Evolutionary conservation across 2,888 invertebrate species (phyloP), one percentile per base, ranked within the genome.

Genomic region (Anthophora plumipes): DNA sequence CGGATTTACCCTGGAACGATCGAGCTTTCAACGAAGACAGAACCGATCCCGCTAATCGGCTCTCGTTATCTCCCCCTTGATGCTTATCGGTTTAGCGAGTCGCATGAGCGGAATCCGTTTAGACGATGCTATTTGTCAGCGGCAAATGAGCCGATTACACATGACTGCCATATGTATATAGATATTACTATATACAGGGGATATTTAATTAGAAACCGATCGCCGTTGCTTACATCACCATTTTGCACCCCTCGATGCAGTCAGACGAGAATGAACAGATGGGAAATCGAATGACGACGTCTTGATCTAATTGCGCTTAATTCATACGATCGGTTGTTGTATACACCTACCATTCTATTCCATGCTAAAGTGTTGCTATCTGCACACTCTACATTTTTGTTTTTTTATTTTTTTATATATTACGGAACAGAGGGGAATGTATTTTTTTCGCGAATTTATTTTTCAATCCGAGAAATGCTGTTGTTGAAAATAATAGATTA

Each of bases 51-150:
- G 80, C 83, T 87, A 89, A 88, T 88, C 84, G 89, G 85, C 83
- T 87, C 81, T 84, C 82, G 86, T 89, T 88, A 87, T 87, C 87
- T 87, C 75, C 74, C 73, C 77, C 78, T 82, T 78, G 59, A 71
- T 75, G 86, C 85, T 89, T 86, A 88, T 89, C 87, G 89, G 86
- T 89, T 85, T 73, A 81, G 80, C 78, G 85, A 85, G 87, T 88
- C 83, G 87, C 79, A 77, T 82, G 61, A 81, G 79, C 84, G 83
- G 78, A 87, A 87, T 89, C 86, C 89, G 85, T 86, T 88, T 83
- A 77, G 82, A 82, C 86, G 85, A 67, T 74, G 85, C 83, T 88
- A 88, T 88, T 88, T 88, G 86, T 88, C 88, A 88, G 71, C 64
- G 48, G 80, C 79, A 85, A 88, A 88, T 85, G 86, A 88, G 85